Evolutionary conservation across 2,888 invertebrate species (phyloP), one percentile per base, ranked within the genome.

Genomic region (Rhagophthalmus giganteus): DNA sequence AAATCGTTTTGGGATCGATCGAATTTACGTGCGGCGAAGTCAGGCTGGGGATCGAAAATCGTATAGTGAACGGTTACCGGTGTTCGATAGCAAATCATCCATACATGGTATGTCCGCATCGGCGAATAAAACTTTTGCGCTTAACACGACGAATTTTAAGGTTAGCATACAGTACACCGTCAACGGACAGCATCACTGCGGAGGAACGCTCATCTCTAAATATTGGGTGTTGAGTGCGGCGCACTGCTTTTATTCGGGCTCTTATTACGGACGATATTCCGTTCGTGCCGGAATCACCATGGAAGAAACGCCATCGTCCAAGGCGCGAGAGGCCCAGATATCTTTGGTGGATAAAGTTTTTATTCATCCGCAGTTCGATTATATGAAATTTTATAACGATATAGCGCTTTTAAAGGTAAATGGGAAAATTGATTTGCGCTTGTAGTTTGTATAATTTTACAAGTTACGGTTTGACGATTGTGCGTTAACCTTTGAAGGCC

Each of bases 171-270:
- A 3, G n/a, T n/a, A 13, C 2, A 13, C 16, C 6, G 4, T 3
- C 1, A 10, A 1, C 2, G 2, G 1, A 7, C n/a, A 10, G 2
- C 48, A 48, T 27, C 9, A 2, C 2, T 48, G 48, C 27, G 41
- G 40, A 16, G 48, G 48, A 15, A 11, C 48, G 1, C n/a, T 41
- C 2, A 10, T 48, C 2, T 26, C 31, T 7, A 5, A 31, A 33
- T 8, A 20, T 11, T 41, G 40, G 34, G 11, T 48, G 13, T 8
- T 48, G 25, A 41, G 34, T 5, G 48, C 48, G 2, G 48, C 32
- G 1, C 33, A 35, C 27, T 48, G 48, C 10, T 32, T 2, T 28
- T 9, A 28, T 6, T 8, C 11, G 7, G 12, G 12, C 7, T 31
- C 10, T 20, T 20, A 20, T 20, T 20, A 20, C 7, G 20, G 20